Evolutionary conservation across 2,797 vertebrate genomes (phyloP), one percentile per base, ranked within the genome.

Genomic region (Eptatretus atami): DNA sequence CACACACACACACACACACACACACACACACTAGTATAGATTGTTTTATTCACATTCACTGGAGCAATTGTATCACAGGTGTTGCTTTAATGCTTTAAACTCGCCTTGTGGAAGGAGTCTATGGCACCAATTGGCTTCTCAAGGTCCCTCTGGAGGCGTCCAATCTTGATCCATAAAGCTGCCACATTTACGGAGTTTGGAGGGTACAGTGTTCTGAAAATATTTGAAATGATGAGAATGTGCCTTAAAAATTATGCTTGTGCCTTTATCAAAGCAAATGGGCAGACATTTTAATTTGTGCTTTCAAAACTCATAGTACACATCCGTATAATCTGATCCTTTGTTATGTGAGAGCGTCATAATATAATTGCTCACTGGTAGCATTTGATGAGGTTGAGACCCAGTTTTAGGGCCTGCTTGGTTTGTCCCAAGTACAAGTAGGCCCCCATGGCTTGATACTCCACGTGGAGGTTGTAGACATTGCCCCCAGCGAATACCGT

Each of bases 361-460:
- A n/a, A 25, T 61, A 61, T 44, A 44, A 44, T 44, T 44, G 54
- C 63, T 74, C 72, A 98, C 92, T 78, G 83, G 80, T 85, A 98
- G 0, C 78, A 80, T 69, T 76, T 80, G 68, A 90, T 74, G 71
- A 96, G 77, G 69, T 86, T 94, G 74, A 85, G 81, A 1, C 87
- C 90, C 0, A 88, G 90, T 53, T 72, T 69, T 67, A 93, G 71
- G 0, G 90, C 87, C 57, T 77, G 78, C 1, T 84, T 78, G 86
- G 87, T 95, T 73, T 96, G 87, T 71, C 96, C 86, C 80, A 78
- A 73, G 11, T 80, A 86, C 14, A 93, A 71, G 69, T 84, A 95
- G 64, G 95, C 78, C 1, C 92, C 88, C 88, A 98, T 95, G 68
- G 86, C 84, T 72, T 98, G 92, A 76, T 98, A 98, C 81, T 81